phyloP scores from a whole-genome alignment of 2,113 vertebrate species.

The Heterochromis multidens region DNA sequence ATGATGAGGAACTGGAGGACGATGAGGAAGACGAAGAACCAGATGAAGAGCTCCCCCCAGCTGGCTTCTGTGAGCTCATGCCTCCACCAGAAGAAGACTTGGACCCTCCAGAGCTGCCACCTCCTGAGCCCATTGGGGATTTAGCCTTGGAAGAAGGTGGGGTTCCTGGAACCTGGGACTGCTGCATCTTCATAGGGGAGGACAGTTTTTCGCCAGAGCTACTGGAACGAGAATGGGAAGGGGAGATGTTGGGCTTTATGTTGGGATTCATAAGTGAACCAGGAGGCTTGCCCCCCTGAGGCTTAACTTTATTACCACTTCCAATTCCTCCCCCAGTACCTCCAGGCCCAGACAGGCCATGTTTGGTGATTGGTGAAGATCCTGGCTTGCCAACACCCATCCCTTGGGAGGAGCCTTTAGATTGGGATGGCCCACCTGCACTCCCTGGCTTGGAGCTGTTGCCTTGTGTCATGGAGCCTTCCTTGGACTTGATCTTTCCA shows the following conservation, averaged over 20 bases:
- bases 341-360: slow-evolving; percentile 79
- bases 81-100: slow-evolving; percentile 89
- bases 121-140: slow-evolving; percentile 92
- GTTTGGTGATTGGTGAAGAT: slow-evolving; percentile 93
- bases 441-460: slow-evolving; percentile 85
- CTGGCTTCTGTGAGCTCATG: slow-evolving; percentile 83
- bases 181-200: slow-evolving; percentile 92
- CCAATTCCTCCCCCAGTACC: slow-evolving; percentile 74
- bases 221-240: slow-evolving; percentile 92
- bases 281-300: slow-evolving; percentile 91
- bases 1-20: slow-evolving; percentile 77
- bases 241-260: slow-evolving; percentile 97
- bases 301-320: slow-evolving; percentile 87
- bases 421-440: slow-evolving; percentile 74
- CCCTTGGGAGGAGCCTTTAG: slow-evolving; percentile 90
- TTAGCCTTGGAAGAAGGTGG: slow-evolving; percentile 96
- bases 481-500: slow-evolving; percentile 94
- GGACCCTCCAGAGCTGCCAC: slow-evolving; percentile 84
- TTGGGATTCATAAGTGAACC: slow-evolving; percentile 93
- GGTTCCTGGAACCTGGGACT: slow-evolving; percentile 87
- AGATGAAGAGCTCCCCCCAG: slow-evolving; percentile 74
- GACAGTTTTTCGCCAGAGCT: slow-evolving; percentile 89
- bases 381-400: slow-evolving; percentile 86
- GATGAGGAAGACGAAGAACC: slow-evolving; percentile 77
- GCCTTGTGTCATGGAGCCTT: slow-evolving; percentile 84